Evolutionary conservation across 2,888 invertebrate genomes (phyloP).

Genomic region (Capitulum mitella): DNA sequence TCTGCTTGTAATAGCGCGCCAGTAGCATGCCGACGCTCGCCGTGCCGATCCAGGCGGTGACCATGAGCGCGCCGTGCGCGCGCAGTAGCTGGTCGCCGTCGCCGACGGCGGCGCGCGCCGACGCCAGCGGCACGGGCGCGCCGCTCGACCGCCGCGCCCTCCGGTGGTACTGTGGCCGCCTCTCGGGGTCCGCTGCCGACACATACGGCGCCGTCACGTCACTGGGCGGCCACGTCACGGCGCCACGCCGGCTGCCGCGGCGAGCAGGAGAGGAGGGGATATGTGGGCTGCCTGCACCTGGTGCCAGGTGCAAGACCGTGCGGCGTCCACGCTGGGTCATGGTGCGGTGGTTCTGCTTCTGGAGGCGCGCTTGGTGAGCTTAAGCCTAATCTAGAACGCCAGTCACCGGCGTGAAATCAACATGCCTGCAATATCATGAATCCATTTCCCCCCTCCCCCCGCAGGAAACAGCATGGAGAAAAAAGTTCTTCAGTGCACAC

Average conservation of each 20-base stretch:
- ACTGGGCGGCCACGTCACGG: not conserved
- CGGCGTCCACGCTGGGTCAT: no score
- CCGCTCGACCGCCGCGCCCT: conserved; percentile 45
- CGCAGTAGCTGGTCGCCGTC: conserved; percentile 63
- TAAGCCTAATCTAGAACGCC: no score
- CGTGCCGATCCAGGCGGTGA: conserved; percentile 79
- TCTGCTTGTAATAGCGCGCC: conserved; percentile 80
- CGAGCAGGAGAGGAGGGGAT: no score
- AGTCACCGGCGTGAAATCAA: no score
- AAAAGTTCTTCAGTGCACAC: not conserved
- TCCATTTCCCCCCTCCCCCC: no score
- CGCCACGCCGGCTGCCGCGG: not conserved
- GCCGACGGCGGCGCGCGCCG: conserved; percentile 51
- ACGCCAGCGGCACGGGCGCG: conserved; percentile 50
- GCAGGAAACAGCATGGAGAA: no score
- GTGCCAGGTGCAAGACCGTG: no score
- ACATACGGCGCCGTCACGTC: no score
- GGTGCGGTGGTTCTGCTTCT: no score
- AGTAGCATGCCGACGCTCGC: conserved; percentile 77
- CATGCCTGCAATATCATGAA: no score
- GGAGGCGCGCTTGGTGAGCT: no score
- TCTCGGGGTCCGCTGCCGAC: conserved; percentile 26
- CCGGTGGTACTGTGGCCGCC: conserved; percentile 34
- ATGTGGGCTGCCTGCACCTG: no score
- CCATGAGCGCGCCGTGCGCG: conserved; percentile 78